phyloP scores from a whole-genome alignment of 2,113 vertebrate genomes.

The Toxostoma redivivum region DNA sequence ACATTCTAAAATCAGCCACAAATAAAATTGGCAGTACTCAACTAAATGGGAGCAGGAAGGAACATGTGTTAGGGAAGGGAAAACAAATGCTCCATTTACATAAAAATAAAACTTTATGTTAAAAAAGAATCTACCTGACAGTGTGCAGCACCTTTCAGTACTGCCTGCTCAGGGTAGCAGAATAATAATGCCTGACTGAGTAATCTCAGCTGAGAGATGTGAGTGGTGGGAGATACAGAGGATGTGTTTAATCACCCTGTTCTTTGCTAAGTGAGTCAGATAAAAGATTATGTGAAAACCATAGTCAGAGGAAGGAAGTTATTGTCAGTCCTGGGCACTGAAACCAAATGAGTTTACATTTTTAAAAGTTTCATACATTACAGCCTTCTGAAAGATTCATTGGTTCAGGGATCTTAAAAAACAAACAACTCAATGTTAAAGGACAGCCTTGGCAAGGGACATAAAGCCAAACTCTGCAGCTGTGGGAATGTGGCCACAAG shows the following conservation, averaged over 20 bases:
- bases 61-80: not conserved
- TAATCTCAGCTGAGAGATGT: not conserved
- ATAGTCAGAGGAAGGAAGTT: not conserved
- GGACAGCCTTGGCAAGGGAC: not conserved
- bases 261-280: not conserved
- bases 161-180: not conserved
- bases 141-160: not conserved
- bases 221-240: not conserved
- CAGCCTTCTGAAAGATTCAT: not conserved
- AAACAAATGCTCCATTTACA: not conserved
- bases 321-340: not conserved
- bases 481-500: not conserved
- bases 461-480: not conserved
- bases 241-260: not conserved
- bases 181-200: not conserved
- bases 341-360: not conserved
- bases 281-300: not conserved
- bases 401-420: not conserved
- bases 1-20: not conserved
- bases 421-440: not conserved
- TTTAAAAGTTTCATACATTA: not conserved
- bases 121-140: not conserved
- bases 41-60: not conserved
- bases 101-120: not conserved
- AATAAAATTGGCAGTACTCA: not conserved